Conservation (phyloP, 2,797 vertebrate genomes). For the Diplodus sargus region DNA sequence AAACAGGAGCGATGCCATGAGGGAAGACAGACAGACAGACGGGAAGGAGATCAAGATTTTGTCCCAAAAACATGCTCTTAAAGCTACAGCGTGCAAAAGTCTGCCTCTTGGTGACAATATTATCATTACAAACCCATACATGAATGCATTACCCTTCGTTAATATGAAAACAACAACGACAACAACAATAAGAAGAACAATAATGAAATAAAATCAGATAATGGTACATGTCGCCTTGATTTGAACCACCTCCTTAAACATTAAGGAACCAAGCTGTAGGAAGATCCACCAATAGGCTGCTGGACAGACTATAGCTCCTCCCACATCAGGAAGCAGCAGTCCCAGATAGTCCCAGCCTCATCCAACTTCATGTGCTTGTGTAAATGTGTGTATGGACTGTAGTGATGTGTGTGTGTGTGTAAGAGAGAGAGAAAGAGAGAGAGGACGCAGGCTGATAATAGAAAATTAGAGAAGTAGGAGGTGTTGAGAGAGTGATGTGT, state of each 20-base stretch:
- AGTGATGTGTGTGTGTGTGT: constrained; percentile 14
- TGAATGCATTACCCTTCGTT: constrained; percentile 89
- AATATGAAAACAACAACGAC: constrained; percentile 86
- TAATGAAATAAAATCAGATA: constrained; percentile 82
- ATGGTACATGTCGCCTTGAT: constrained; percentile 91
- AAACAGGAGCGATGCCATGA: constrained; percentile 56
- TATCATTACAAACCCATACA: constrained; percentile 85
- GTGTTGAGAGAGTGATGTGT: constrained; percentile 55
- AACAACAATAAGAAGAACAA: constrained; percentile 81
- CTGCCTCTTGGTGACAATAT: constrained; percentile 86
- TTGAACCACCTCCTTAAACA: constrained; percentile 97
- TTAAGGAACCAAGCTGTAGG: constrained; percentile 95
- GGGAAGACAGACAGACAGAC: constrained; percentile 51
- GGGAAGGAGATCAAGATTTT: constrained; percentile 73
- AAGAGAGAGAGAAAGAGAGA: constrained; percentile 41
- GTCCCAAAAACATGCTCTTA: constrained; percentile 91
- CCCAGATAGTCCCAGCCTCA: constrained; percentile 77
- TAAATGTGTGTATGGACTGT: constrained; percentile 40
- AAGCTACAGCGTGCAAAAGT: constrained; percentile 94
- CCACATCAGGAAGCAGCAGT: constrained; percentile 78
- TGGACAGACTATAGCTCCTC: constrained; percentile 86
- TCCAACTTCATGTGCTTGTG: constrained; percentile 63
- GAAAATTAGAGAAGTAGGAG: constrained; percentile 65
- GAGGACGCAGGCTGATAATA: constrained; percentile 75
- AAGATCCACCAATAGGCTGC: constrained; percentile 87